Base-by-base conservation (phyloP, 2,113 vertebrate species). In the Cyanoliseus patagonus region DNA sequence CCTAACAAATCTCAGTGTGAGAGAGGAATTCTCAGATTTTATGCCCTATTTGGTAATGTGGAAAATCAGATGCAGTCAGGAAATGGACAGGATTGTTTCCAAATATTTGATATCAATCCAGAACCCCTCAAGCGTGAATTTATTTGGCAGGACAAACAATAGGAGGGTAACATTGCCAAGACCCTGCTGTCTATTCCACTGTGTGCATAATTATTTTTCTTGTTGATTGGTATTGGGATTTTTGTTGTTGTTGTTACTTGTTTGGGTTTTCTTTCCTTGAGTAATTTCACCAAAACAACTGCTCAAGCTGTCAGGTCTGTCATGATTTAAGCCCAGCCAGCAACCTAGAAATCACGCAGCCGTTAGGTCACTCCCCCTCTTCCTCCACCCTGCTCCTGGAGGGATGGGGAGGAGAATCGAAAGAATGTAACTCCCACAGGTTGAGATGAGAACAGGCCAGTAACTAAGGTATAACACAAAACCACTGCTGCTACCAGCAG, bases 91-190 rank as follows among this genome's bases (percentile, higher is more conserved):
- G 75, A 92, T 93, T 95, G 52, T 78, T 96, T 94, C 73, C 77
- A 94, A 92, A 86, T 83, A 97, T 92, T 94, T 96, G 92, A 94
- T 86, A 89, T 14, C 84, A 88, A 79, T 90, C 88, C 90, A 96
- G 90, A 92, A 10, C 17, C 70, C 88, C 27, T 94, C 68, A 62
- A 91, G 92, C 78, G 41, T 66, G 67, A 83, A 97, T 95, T 90
- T 95, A 74, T 92, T 90, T 97, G 93, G 88, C 92, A 96, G 69
- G 51, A 82, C 6, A 85, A 82, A 97, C 86, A 96, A 94, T 55
- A 88, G 27, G 33, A 75, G 4, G 74, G 53, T 47, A 88, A 57
- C 20, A 52, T 44, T 94, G 76, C 88, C 91, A 95, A 90, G 73
- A 63, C 42, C 25, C 42, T 82, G 61, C 33, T 88, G 52, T 69